Evolutionary conservation across 2,797 vertebrate genomes (phyloP), one percentile per base, ranked within the genome.

Genomic region (Acanthopagrus latus): DNA sequence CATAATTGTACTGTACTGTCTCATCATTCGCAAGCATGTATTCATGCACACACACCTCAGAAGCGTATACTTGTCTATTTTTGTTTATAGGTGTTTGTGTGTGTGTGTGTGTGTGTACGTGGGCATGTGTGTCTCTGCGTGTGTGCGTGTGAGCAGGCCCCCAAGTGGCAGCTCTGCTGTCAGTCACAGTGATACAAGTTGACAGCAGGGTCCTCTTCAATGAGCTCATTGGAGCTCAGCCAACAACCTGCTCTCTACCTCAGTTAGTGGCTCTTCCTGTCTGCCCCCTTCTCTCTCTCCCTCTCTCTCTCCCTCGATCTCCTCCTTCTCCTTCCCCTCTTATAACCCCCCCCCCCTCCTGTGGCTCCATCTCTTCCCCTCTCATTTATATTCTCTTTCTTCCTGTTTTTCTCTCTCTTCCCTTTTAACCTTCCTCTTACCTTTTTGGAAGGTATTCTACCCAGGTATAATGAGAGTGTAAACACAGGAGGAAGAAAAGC

Each of bases 181-280:
- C 90, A 87, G 76, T 93, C 88, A 90, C 55, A 59, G 27, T 81
- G 84, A 92, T 92, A 11, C 63, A 71, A 90, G 76, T 54, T 87
- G 90, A 91, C 88, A 91, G 82, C 79, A 62, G 70, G 80, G 79
- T 89, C 85, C 82, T 84, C 88, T 91, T 89, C 91, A 88, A 83
- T 89, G 84, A 88, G 89, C 80, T 86, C 81, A 71, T 79, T 92
- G 90, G 90, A 90, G 87, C 76, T 84, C 69, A 82, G 89, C 90
- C 91, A 93, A 83, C 83, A 91, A 91, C 74, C 86, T 86, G 86
- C 87, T 76, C 78, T 73, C 79, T 64, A 62, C 64, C 59, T 64
- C 77, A 64, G 71, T 86, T 83, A 83, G 52, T 60, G 51, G 71
- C 21, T 78, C 77, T 74, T 72, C 48, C 63, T 69, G 65, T 51